These are phyloP conservation scores for Hyles euphorbiae DNA, from an alignment of 1,140 invertebrate genomes.

Conservation along the genomic window DNA sequence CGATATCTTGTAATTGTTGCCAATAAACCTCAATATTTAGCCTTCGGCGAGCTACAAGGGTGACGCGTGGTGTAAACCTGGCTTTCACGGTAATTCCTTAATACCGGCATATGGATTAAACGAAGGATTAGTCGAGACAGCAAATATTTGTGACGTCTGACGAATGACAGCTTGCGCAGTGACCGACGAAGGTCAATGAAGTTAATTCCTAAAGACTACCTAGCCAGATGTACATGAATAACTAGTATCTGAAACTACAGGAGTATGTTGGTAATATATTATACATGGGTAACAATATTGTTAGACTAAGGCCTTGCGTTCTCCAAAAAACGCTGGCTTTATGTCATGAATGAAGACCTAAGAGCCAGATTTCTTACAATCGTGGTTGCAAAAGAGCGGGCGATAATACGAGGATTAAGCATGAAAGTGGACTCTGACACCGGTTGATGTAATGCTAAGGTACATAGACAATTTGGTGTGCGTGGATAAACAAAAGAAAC, in stretches of 20 bases:
- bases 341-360: too few species aligned
- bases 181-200: constrained; percentile 26
- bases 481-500: too few species aligned
- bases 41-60: constrained; percentile 18
- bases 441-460: neutral
- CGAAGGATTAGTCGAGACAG: constrained; percentile 26
- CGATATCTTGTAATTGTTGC: constrained; percentile 8
- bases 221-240: too few species aligned
- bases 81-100: constrained; percentile 47
- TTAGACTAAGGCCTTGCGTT: neutral
- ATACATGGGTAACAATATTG: neutral
- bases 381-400: too few species aligned
- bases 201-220: neutral
- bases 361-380: too few species aligned
- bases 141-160: constrained; percentile 49
- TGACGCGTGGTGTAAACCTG: constrained; percentile 30
- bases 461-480: neutral
- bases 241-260: too few species aligned
- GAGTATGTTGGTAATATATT: neutral
- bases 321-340: neutral
- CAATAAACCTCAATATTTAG: constrained; percentile 21
- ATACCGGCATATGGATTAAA: constrained; percentile 31
- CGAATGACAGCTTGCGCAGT: constrained; percentile 25
- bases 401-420: too few species aligned
- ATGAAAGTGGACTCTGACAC: too few species aligned